Conservation (phyloP, 1,140 invertebrate species). For the Homalodisca vitripennis region DNA sequence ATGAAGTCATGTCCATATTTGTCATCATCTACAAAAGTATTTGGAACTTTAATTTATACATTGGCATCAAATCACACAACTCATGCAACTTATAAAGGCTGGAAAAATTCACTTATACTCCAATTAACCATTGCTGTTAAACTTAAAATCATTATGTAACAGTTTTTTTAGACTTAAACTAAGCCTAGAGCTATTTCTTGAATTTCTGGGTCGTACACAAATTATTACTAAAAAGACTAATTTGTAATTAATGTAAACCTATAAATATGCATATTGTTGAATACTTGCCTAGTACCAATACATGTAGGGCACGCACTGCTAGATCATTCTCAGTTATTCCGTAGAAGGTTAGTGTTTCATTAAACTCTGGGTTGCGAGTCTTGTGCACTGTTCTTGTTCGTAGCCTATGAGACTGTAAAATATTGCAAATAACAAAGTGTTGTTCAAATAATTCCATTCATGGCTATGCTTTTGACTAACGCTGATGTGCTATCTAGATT, state of each 20-base stretch:
- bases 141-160: too few relatives aligned
- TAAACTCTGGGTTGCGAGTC: slow-evolving; percentile 91
- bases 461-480: background rate
- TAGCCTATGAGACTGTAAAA: slow-evolving; percentile 64
- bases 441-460: slow-evolving; percentile 3
- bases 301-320: slow-evolving; percentile 67
- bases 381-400: slow-evolving; percentile 89
- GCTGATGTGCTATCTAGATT: background rate
- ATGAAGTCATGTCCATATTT: slow-evolving; percentile 82
- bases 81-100: too few relatives aligned
- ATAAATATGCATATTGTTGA: too few relatives aligned
- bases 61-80: too few relatives aligned
- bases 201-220: too few relatives aligned
- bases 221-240: too few relatives aligned
- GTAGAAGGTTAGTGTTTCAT: slow-evolving; percentile 89
- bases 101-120: too few relatives aligned
- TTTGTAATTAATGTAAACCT: too few relatives aligned
- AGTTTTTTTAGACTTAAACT: too few relatives aligned
- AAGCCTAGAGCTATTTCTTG: too few relatives aligned
- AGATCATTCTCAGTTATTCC: slow-evolving; percentile 81
- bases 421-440: slow-evolving; percentile 9
- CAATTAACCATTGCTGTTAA: too few relatives aligned
- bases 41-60: background rate
- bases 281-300: slow-evolving; percentile 58
- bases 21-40: slow-evolving; percentile 72